phyloP scores from a whole-genome alignment of 2,888 invertebrate genomes.

The Candidula unifasciata region DNA sequence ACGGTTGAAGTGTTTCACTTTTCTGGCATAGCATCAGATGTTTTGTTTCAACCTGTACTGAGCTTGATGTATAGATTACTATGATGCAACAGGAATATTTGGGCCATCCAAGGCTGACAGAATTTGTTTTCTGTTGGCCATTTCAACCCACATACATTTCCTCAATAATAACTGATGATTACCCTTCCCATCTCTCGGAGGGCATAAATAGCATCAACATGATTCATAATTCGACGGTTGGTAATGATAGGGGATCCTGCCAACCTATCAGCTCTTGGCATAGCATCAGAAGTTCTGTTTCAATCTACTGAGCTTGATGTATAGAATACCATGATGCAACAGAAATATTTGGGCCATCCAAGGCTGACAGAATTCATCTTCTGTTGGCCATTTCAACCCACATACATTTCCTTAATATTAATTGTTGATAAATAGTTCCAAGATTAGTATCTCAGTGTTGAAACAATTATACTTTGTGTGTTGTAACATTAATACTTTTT shows the following conservation, averaged over 20 bases:
- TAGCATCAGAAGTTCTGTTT: too few relatives aligned
- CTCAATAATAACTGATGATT: background rate
- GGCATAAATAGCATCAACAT: background rate
- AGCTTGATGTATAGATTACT: background rate
- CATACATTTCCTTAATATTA: background rate
- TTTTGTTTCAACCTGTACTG: background rate
- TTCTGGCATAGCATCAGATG: background rate
- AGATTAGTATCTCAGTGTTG: too few relatives aligned
- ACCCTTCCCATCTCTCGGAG: too few relatives aligned
- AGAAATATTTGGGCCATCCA: constrained; percentile 26
- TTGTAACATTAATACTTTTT: too few relatives aligned
- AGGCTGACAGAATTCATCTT: background rate
- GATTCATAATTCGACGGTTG: background rate
- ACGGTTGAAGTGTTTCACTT: too few relatives aligned
- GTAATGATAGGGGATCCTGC: too few relatives aligned
- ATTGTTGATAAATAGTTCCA: too few relatives aligned
- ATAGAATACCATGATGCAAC: background rate
- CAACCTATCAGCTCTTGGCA: too few relatives aligned
- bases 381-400: constrained; percentile 37
- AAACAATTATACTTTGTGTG: too few relatives aligned
- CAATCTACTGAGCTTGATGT: too few relatives aligned
- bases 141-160: constrained; percentile 35
- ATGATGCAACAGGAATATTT: constrained; percentile 19
- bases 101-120: constrained; percentile 33
- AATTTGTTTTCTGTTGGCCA: constrained; percentile 6